phyloP scores from a whole-genome alignment of 1,140 invertebrate species.

The Pemphigus obesinymphae region DNA sequence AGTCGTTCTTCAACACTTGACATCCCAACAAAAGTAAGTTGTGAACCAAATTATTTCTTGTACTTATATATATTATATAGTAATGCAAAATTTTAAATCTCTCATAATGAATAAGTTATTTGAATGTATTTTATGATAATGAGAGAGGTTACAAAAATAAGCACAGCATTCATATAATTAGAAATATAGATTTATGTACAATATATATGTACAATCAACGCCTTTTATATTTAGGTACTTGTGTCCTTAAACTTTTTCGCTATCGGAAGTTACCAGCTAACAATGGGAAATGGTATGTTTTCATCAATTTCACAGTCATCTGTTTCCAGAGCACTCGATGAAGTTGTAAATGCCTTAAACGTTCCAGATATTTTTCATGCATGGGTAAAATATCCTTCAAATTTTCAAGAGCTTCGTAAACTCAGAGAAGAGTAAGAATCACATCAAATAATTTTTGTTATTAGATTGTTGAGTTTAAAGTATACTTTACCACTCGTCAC shows the following conservation, averaged over 20 bases:
- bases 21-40: too few species aligned
- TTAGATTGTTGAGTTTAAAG: too few species aligned
- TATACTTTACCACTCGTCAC: too few species aligned
- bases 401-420: neutral
- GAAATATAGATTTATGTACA: too few species aligned
- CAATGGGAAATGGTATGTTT: too few species aligned
- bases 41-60: too few species aligned
- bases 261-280: neutral
- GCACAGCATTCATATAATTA: too few species aligned
- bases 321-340: neutral
- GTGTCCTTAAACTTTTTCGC: neutral
- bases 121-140: too few species aligned
- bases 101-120: too few species aligned
- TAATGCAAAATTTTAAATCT: neutral
- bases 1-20: neutral
- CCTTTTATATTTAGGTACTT: neutral
- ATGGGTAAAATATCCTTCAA: neutral
- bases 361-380: neutral
- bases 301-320: neutral
- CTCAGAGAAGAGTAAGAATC: neutral
- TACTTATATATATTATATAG: too few species aligned
- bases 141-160: too few species aligned
- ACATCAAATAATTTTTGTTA: neutral
- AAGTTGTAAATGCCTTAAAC: too few species aligned
- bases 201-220: neutral